phyloP scores from a whole-genome alignment of 2,888 invertebrate genomes.

The Balanococcus diminutus region DNA sequence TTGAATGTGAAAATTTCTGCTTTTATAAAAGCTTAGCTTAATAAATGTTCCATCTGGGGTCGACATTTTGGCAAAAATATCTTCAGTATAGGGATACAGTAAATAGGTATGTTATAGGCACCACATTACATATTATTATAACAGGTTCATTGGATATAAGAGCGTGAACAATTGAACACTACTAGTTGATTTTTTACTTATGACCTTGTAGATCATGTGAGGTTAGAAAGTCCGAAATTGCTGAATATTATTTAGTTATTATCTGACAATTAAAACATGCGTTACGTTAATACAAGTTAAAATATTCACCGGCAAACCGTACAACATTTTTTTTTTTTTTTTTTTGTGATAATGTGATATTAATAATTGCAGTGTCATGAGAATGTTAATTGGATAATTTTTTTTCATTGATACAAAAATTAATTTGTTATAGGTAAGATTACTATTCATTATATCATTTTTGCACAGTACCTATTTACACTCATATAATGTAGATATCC shows the following conservation, averaged over 20 bases:
- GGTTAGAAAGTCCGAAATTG: slow-evolving; percentile 36
- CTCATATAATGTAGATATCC: not conserved
- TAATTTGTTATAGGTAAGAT: slow-evolving; percentile 27
- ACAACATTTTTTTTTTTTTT: slow-evolving; percentile 21
- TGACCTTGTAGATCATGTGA: slow-evolving; percentile 45
- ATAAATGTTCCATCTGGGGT: not conserved
- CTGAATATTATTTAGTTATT: slow-evolving; percentile 45
- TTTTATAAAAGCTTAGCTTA: not conserved
- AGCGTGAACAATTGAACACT: slow-evolving; percentile 50
- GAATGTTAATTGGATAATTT: not conserved
- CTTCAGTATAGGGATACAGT: not conserved
- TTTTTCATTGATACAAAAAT: slow-evolving; percentile 1
- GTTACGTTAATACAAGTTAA: slow-evolving; percentile 28
- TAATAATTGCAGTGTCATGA: slow-evolving; percentile 21
- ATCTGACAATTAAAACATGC: slow-evolving; percentile 48
- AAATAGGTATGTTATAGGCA: not conserved
- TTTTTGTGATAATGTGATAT: slow-evolving; percentile 29
- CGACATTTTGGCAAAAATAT: no score
- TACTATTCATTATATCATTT: not conserved
- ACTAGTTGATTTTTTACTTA: slow-evolving; percentile 14
- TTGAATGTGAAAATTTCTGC: no score
- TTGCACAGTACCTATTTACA: not conserved
- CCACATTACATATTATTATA: not conserved
- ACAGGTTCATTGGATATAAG: slow-evolving; percentile 47
- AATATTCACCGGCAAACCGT: not conserved